Evolutionary conservation across 2,888 invertebrate genomes (phyloP).

Genomic region (Micropterix aruncella): DNA sequence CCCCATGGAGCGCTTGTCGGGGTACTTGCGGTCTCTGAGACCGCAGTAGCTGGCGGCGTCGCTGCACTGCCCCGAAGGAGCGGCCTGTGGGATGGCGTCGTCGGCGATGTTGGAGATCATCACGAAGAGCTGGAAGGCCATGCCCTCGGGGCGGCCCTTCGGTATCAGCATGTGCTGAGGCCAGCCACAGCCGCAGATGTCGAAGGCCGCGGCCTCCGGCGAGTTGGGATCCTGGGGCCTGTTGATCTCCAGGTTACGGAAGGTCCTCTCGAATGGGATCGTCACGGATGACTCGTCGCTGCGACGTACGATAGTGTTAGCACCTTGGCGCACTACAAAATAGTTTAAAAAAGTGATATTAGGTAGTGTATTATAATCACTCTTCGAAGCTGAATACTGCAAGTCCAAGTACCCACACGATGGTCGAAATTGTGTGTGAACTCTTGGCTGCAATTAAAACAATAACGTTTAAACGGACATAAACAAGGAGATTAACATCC

Average conservation of each 20-base stretch:
- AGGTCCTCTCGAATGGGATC: slow-evolving; percentile 70
- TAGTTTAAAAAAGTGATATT: too few species aligned
- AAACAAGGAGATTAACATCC: too few species aligned
- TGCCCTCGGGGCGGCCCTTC: slow-evolving; percentile 53
- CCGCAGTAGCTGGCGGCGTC: slow-evolving; percentile 59
- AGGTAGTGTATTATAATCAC: too few species aligned
- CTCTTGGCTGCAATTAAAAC: too few species aligned
- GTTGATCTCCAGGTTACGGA: slow-evolving; percentile 49
- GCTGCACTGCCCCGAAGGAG: too few species aligned
- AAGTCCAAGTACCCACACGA: too few species aligned
- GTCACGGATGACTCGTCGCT: slow-evolving; percentile 67
- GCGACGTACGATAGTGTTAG: slow-evolving; percentile 47
- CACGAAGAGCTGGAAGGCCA: slow-evolving; percentile 53
- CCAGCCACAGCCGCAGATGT: slow-evolving; percentile 85
- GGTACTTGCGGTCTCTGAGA: slow-evolving; percentile 49
- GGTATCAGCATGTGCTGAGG: slow-evolving; percentile 71
- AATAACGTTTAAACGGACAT: too few species aligned
- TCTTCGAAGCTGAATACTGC: too few species aligned
- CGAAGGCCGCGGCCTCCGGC: slow-evolving; percentile 40
- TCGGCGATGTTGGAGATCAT: slow-evolving; percentile 50
- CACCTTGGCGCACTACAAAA: slow-evolving; percentile 50
- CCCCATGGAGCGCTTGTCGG: slow-evolving; percentile 54
- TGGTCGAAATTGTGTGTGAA: too few species aligned
- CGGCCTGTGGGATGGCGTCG: too few species aligned
- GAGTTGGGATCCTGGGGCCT: slow-evolving; percentile 42